phyloP scores from a whole-genome alignment of 2,113 vertebrate genomes.

The Prietella phreatophila region DNA sequence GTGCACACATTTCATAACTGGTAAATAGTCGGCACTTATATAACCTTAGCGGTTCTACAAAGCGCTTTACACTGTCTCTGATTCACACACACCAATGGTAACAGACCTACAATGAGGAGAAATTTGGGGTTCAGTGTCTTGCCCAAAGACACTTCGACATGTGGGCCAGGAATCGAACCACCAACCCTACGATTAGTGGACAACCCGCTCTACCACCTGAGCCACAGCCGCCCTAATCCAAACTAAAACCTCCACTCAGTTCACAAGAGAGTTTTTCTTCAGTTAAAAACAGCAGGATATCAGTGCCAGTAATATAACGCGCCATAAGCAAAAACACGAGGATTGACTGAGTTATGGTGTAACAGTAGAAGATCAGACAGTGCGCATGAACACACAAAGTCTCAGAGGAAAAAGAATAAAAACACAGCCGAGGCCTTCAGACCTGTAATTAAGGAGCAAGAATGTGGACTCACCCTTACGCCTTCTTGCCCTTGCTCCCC shows the following conservation, averaged over 20 bases:
- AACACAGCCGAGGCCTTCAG: slow-evolving; percentile 42
- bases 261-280: neutral
- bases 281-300: neutral
- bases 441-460: slow-evolving; percentile 18
- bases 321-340: neutral
- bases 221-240: neutral
- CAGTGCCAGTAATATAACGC: neutral
- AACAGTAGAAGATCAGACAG: neutral
- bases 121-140: too few relatives aligned
- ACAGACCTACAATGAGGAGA: too few relatives aligned
- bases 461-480: slow-evolving; percentile 76
- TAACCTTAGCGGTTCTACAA: too few relatives aligned
- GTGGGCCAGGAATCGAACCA: too few relatives aligned
- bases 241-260: neutral
- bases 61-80: too few relatives aligned
- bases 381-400: neutral
- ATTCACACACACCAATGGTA: too few relatives aligned
- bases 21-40: too few relatives aligned
- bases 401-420: slow-evolving; percentile 32
- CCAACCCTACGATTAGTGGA: too few relatives aligned
- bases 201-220: too few relatives aligned
- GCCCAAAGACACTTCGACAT: too few relatives aligned
- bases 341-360: neutral
- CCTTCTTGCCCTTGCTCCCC: slow-evolving; percentile 83
- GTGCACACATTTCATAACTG: neutral